Percentiles rank a stretch among this genome's conserved stretches.
Evolutionary conservation across 1,140 invertebrate species (phyloP).

Genomic region (Drosophila tropicalis): DNA sequence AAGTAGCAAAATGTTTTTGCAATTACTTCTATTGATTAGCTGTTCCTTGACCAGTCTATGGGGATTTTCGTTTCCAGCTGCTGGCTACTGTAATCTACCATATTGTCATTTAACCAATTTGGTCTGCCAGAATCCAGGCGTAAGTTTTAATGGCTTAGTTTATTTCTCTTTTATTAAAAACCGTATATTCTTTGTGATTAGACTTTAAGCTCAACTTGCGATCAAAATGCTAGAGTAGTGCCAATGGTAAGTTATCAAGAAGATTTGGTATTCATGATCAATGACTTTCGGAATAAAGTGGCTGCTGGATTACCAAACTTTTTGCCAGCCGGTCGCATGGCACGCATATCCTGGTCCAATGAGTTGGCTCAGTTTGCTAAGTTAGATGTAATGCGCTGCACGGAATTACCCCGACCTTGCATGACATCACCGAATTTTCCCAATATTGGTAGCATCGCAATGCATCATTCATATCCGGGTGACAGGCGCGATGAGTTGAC

Average conservation of each 20-base stretch:
- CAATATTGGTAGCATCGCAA: slow-evolving; percentile 29
- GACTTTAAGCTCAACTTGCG: background rate
- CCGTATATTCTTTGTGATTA: background rate
- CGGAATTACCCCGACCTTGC: slow-evolving; percentile 6
- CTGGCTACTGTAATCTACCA: slow-evolving; percentile 25
- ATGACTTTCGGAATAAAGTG: slow-evolving; percentile 39
- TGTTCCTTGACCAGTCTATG: background rate
- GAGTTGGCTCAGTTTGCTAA: slow-evolving; percentile 40
- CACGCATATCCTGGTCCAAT: slow-evolving; percentile 44
- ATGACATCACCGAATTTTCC: slow-evolving; percentile 40
- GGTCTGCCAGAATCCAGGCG: slow-evolving; percentile 2
- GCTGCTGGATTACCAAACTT: slow-evolving; percentile 33
- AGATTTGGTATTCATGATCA: slow-evolving; percentile 18
- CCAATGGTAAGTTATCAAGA: background rate
- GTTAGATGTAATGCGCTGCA: slow-evolving; percentile 21
- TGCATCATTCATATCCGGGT: background rate
- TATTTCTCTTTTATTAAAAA: background rate
- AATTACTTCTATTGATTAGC: background rate
- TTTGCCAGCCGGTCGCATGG: slow-evolving; percentile 43
- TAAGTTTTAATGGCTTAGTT: slow-evolving; percentile 7
- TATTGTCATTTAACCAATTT: slow-evolving; percentile 30
- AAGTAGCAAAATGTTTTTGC: background rate
- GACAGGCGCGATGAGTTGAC: background rate
- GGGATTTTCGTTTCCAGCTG: slow-evolving; percentile 5
- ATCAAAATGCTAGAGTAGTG: background rate